Base-by-base conservation (phyloP, 1,140 invertebrate genomes). In the Bombus pyrosoma region DNA sequence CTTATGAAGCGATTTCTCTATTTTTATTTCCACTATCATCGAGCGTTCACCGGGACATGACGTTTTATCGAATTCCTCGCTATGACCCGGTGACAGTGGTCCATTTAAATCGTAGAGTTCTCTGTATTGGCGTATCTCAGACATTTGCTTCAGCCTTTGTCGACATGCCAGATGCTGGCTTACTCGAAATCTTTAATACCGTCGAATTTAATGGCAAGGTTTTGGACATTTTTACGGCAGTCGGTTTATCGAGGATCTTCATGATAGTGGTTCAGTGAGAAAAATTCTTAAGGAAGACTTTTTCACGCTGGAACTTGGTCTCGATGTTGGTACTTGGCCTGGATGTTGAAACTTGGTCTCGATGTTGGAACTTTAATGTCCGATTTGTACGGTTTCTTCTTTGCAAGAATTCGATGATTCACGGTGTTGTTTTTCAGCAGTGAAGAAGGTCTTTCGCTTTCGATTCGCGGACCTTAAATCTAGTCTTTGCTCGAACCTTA, bases 11-110 rank as follows among this genome's bases (percentile, higher is more conserved):
- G 73, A 69, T 78, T 71, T 69, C 64, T 69, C n/a, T 39, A 64
- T 62, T 80, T 85, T 79, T 47, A 64, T 73, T 64, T 34, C 9
- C 34, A 28, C 34, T 10, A 6, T 10, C 41, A 25, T 34, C n/a
- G 8, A 6, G 2, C 41, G 25, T n/a, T 12, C 1, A n/a, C 71
- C 13, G 25, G 12, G 28, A 37, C 25, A 32, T 57, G 83, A 85
- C 68, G 32, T 80, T 66, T 68, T 74, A 74, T 85, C 59, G 57
- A 85, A 81, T 81, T 57, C 59, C 41, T 81, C 69, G 34, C 41
- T 37, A 80, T 34, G 77, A 34, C 32, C 18, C 57, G 5, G 8
- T 66, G 83, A 59, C 76, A 32, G 76, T 80, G 47, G 18, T 73
- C 53, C 59, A 37, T 77, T 64, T 62, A 47, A 85, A 81, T 62